These are phyloP conservation scores for Hetaerina titia DNA, from an alignment of 2,888 invertebrate genomes.

Conservation along the genomic window DNA sequence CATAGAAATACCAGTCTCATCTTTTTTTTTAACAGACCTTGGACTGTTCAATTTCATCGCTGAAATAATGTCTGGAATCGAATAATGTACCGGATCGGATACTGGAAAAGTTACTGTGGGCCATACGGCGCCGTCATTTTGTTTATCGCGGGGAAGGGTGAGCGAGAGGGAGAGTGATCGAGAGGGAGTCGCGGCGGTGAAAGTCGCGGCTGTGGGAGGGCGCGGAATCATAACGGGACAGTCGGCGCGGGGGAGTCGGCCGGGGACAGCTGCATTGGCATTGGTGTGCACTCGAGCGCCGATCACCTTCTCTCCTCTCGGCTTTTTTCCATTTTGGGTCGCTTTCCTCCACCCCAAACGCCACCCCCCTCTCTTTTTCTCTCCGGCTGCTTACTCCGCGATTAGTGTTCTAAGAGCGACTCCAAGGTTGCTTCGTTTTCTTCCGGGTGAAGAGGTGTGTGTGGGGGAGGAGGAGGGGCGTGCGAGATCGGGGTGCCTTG, in stretches of 20 bases:
- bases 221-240: constrained; percentile 7
- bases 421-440: background rate
- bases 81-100: too few relatives aligned
- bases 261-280: background rate
- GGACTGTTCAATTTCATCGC: too few relatives aligned
- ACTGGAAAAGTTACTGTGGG: too few relatives aligned
- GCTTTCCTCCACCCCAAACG: background rate
- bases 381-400: background rate
- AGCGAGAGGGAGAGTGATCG: background rate
- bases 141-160: too few relatives aligned
- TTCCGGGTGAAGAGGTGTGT: background rate
- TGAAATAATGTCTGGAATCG: too few relatives aligned
- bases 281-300: background rate
- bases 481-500: background rate
- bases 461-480: background rate
- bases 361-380: background rate
- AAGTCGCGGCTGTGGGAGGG: background rate
- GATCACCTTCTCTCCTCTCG: too few relatives aligned
- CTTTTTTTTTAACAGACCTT: too few relatives aligned
- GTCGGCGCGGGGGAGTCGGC: background rate
- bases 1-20: too few relatives aligned
- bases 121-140: too few relatives aligned
- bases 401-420: background rate
- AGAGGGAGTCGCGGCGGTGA: background rate
- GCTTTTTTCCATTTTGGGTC: background rate